Conservation (phyloP, 2,113 vertebrate genomes). For the Dunckerocampus dactyliophorus region DNA sequence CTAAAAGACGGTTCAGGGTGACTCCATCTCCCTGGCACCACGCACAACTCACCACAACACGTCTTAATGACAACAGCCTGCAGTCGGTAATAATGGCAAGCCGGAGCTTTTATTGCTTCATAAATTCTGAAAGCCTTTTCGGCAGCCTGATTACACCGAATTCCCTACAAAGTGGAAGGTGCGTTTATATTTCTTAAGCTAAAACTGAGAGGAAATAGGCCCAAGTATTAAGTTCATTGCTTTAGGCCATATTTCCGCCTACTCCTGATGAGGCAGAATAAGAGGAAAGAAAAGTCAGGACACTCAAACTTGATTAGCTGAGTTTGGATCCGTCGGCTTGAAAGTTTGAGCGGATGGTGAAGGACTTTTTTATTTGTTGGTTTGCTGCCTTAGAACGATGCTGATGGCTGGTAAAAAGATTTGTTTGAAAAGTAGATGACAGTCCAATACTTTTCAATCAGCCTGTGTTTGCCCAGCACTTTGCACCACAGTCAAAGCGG, state of each 20-base stretch:
- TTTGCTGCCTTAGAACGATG: slow-evolving; percentile 42
- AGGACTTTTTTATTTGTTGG: slow-evolving; percentile 20
- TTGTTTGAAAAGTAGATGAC: slow-evolving; percentile 45
- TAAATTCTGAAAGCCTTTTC: slow-evolving; percentile 79
- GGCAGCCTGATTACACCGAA: slow-evolving; percentile 64
- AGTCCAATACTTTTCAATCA: slow-evolving; percentile 59
- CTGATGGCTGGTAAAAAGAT: slow-evolving; percentile 35
- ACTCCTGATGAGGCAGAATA: slow-evolving; percentile 43
- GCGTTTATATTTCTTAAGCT: slow-evolving; percentile 61
- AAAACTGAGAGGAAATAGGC: slow-evolving; percentile 61
- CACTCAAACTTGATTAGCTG: slow-evolving; percentile 61
- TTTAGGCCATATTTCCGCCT: slow-evolving; percentile 41
- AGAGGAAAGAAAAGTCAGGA: slow-evolving; percentile 56
- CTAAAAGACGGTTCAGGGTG: slow-evolving; percentile 5
- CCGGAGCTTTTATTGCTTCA: slow-evolving; percentile 75
- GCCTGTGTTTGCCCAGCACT: slow-evolving; percentile 46
- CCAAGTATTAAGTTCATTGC: slow-evolving; percentile 62
- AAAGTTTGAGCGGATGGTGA: slow-evolving; percentile 35
- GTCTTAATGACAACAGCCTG: slow-evolving; percentile 50
- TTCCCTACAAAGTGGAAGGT: slow-evolving; percentile 60
- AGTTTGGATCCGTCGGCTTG: slow-evolving; percentile 12
- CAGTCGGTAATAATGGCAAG: slow-evolving; percentile 38
- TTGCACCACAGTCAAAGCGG: slow-evolving; percentile 32
- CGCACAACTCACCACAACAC: slow-evolving; percentile 32
- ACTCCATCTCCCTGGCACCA: slow-evolving; percentile 3